A percentile compares a stretch with the other conserved stretches of the same genome.
These are phyloP conservation scores for Pampus argenteus DNA, from an alignment of 2,797 vertebrate genomes.

Conservation along the genomic window DNA sequence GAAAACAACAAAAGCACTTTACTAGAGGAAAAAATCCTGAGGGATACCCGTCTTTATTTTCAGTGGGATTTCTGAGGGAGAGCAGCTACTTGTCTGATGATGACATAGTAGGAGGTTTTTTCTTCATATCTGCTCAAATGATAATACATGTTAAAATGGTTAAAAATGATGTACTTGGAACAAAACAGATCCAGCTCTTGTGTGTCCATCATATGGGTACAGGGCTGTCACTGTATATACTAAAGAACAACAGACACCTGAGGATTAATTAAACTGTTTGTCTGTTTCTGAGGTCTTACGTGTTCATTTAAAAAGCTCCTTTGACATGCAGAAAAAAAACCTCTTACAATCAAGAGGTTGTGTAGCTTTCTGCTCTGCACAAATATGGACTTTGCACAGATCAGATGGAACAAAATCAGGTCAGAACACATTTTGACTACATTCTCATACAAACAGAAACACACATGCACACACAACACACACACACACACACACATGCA, in stretches of 20 bases:
- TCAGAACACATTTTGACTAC: constrained; percentile 36
- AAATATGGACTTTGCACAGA: constrained; percentile 64
- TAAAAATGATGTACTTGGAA: neutral
- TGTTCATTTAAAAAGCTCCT: neutral
- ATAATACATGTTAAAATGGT: neutral
- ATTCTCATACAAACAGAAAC: constrained; percentile 28
- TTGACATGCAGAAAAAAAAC: neutral
- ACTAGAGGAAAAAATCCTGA: neutral
- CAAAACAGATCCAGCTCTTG: neutral
- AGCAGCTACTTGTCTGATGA: neutral
- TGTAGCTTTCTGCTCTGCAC: constrained; percentile 38
- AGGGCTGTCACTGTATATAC: neutral
- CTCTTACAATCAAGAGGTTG: neutral
- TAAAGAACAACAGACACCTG: neutral
- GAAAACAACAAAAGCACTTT: neutral
- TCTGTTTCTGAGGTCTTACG: neutral
- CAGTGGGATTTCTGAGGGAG: constrained; percentile 1
- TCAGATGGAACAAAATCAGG: constrained; percentile 23
- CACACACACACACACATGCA: constrained; percentile 27
- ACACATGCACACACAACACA: neutral
- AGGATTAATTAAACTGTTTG: neutral
- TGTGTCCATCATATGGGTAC: neutral
- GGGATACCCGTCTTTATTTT: constrained; percentile 36
- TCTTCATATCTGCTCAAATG: neutral
- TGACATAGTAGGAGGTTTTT: neutral